Percentiles rank a stretch among this genome's conserved stretches.
phyloP scores from a whole-genome alignment of 2,797 vertebrate genomes.

The Brachymystax lenok region DNA sequence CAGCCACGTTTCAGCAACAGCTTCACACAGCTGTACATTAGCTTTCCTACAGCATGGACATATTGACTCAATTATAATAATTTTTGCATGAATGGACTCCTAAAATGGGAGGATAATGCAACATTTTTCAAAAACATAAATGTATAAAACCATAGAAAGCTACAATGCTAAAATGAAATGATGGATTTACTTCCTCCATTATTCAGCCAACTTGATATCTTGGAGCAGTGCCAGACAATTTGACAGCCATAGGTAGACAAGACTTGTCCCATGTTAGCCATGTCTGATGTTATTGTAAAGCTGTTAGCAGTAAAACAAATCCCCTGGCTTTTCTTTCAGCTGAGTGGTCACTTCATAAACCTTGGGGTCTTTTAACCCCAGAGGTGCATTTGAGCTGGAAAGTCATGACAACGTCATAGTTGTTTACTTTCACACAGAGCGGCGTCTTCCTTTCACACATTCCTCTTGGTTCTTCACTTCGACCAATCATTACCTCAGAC shows the following conservation, averaged over 20 bases:
- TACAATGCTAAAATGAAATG: not conserved
- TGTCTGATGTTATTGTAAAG: slow-evolving; percentile 4
- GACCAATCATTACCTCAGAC: slow-evolving; percentile 52
- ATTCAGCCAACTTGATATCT: not conserved
- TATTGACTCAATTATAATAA: too few species aligned
- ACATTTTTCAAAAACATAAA: too few species aligned
- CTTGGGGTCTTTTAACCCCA: slow-evolving; percentile 8
- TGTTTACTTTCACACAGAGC: slow-evolving; percentile 51
- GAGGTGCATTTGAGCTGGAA: slow-evolving; percentile 24
- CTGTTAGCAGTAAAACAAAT: slow-evolving; percentile 1
- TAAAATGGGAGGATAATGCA: not conserved
- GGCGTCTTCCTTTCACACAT: slow-evolving; percentile 48
- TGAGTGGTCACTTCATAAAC: slow-evolving; percentile 26
- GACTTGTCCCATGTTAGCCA: slow-evolving; percentile 3
- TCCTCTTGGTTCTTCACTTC: slow-evolving; percentile 48
- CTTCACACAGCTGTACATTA: not conserved
- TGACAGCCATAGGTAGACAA: not conserved
- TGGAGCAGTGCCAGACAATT: slow-evolving; percentile 13
- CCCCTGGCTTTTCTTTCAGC: not conserved
- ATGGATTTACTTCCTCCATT: not conserved
- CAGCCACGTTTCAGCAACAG: slow-evolving; percentile 14
- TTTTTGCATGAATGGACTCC: not conserved
- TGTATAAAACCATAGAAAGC: not conserved
- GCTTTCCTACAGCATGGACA: not conserved
- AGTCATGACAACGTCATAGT: slow-evolving; percentile 30